A percentile compares a stretch with the other conserved stretches of the same genome.
These are phyloP conservation scores for Epirrita christyi DNA, from an alignment of 2,888 invertebrate species.

Conservation along the genomic window DNA sequence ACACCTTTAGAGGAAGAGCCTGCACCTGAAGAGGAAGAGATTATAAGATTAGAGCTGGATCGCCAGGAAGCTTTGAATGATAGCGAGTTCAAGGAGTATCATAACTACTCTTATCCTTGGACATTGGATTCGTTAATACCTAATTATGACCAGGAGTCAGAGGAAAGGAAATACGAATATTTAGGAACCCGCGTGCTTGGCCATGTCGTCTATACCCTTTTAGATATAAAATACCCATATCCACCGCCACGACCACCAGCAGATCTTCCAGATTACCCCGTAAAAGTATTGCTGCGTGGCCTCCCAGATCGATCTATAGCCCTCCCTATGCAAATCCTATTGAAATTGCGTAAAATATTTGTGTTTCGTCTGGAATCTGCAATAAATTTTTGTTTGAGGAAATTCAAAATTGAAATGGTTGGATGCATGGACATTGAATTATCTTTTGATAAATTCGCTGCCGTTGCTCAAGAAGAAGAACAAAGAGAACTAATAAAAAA, in stretches of 20 bases:
- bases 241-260: constrained; percentile 62
- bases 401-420: constrained; percentile 81
- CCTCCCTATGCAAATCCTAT: constrained; percentile 67
- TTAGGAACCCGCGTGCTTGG: constrained; percentile 77
- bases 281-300: constrained; percentile 72
- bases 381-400: constrained; percentile 84
- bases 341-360: constrained; percentile 67
- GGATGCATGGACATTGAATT: constrained; percentile 79
- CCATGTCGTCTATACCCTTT: constrained; percentile 79
- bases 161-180: constrained; percentile 72
- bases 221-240: constrained; percentile 77
- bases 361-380: constrained; percentile 77
- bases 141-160: constrained; percentile 68
- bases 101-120: constrained; percentile 82
- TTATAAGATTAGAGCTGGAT: constrained; percentile 74
- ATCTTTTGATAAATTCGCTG: constrained; percentile 66
- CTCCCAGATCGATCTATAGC: constrained; percentile 70
- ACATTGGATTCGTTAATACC: constrained; percentile 70
- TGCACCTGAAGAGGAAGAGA: constrained; percentile 65
- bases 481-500: constrained; percentile 65
- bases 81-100: constrained; percentile 84
- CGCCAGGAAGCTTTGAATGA: constrained; percentile 83
- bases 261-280: constrained; percentile 62
- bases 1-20: constrained; percentile 54
- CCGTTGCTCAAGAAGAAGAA: constrained; percentile 56